phyloP scores from a whole-genome alignment of 2,797 vertebrate species.

The Xenopus petersii region DNA sequence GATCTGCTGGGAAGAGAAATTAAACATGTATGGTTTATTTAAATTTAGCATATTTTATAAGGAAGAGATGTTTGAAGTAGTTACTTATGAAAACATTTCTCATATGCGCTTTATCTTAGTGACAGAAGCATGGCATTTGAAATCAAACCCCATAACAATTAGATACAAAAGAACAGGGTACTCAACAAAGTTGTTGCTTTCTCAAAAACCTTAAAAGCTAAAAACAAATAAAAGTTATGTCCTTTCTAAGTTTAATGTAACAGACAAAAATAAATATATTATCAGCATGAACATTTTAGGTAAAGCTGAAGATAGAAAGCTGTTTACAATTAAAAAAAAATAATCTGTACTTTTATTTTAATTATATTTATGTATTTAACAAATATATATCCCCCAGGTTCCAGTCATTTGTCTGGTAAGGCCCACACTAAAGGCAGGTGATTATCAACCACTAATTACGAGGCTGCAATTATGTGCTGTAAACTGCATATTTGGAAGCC shows the following conservation, averaged over 20 bases:
- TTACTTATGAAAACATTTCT: slow-evolving; percentile 18
- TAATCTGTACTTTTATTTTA: too few relatives aligned
- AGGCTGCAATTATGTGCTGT: too few relatives aligned
- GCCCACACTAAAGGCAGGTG: too few relatives aligned
- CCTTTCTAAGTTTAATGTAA: slow-evolving; percentile 13
- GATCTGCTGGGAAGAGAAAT: slow-evolving; percentile 35
- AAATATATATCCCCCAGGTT: too few relatives aligned
- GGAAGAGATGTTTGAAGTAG: slow-evolving; percentile 33
- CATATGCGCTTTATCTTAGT: slow-evolving; percentile 24
- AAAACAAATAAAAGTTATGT: slow-evolving; percentile 13
- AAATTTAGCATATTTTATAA: slow-evolving; percentile 36
- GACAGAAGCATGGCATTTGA: slow-evolving; percentile 31
- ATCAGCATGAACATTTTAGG: too few relatives aligned
- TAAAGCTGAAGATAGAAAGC: too few relatives aligned
- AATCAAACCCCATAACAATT: slow-evolving; percentile 31
- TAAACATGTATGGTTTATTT: slow-evolving; percentile 46
- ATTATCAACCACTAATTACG: too few relatives aligned
- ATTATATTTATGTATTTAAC: too few relatives aligned
- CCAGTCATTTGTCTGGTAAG: too few relatives aligned
- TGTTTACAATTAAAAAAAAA: too few relatives aligned
- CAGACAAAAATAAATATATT: slow-evolving; percentile 2
- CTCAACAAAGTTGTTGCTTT: slow-evolving; percentile 12
- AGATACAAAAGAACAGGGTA: slow-evolving; percentile 15
- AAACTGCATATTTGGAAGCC: too few relatives aligned
- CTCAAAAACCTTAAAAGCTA: slow-evolving; percentile 9